phyloP scores from a whole-genome alignment of 1,140 invertebrate genomes.

The Nymphalis io region DNA sequence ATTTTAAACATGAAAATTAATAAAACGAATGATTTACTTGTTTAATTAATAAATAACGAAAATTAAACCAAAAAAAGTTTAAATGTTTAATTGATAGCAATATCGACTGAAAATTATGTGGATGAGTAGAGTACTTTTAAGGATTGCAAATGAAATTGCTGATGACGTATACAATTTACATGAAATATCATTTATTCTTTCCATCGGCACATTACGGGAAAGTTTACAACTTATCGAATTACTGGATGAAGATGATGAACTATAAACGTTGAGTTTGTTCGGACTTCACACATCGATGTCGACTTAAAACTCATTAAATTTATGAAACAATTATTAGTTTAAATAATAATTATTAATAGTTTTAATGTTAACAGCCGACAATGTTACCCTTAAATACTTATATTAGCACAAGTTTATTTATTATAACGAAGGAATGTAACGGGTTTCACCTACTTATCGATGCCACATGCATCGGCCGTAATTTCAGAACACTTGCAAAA shows the following conservation, averaged over 20 bases:
- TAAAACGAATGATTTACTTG: no score
- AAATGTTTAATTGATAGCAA: neutral
- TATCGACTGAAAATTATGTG: constrained; percentile 54
- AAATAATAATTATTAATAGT: neutral
- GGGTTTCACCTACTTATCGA: constrained; percentile 37
- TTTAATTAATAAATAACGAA: neutral
- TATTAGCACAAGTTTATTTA: constrained; percentile 18
- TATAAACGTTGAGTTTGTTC: constrained; percentile 7
- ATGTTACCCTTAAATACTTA: constrained; percentile 25
- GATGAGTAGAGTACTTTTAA: constrained; percentile 66
- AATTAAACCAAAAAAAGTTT: neutral
- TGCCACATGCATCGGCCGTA: constrained; percentile 53
- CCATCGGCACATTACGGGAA: constrained; percentile 62
- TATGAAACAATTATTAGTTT: constrained; percentile 1
- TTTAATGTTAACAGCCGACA: neutral
- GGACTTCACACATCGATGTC: neutral
- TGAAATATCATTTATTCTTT: constrained; percentile 62
- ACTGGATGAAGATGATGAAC: constrained; percentile 64
- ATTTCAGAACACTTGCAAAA: constrained; percentile 58
- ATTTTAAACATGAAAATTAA: no score
- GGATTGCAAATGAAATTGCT: constrained; percentile 59
- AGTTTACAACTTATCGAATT: constrained; percentile 61
- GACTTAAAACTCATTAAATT: neutral
- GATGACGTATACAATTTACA: constrained; percentile 69
- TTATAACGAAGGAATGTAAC: constrained; percentile 19